These are phyloP conservation scores for Styela clava DNA, from an alignment of 23 tunicate species.

Conservation along the genomic window DNA sequence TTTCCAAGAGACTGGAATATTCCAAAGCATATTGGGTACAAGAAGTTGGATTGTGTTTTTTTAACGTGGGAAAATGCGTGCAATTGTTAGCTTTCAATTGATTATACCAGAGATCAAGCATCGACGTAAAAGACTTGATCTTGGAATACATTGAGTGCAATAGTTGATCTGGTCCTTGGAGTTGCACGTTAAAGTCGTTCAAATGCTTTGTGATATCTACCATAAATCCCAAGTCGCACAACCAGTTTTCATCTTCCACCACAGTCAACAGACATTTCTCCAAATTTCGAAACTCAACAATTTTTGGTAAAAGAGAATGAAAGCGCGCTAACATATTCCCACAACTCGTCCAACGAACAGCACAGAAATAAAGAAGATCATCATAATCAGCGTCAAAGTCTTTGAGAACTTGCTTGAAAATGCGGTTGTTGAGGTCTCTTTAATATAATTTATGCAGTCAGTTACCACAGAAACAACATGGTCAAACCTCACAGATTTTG, in stretches of 20 bases:
- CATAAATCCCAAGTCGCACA: conserved; percentile 61
- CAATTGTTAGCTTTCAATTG: conserved; percentile 51
- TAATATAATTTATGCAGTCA: conserved; percentile 58
- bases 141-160: conserved; percentile 51
- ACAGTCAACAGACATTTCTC: conserved; percentile 52
- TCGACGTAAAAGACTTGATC: conserved; percentile 47
- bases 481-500: conserved; percentile 57
- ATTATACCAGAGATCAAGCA: conserved; percentile 47
- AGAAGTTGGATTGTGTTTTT: conserved; percentile 62
- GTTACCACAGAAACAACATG: conserved; percentile 51
- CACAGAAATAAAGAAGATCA: conserved; percentile 44
- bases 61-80: conserved; percentile 63
- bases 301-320: conserved; percentile 37
- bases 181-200: conserved; percentile 34
- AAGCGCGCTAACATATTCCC: conserved; percentile 41
- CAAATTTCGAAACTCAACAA: conserved; percentile 24
- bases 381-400: conserved; percentile 47
- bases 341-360: conserved; percentile 49
- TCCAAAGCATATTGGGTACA: conserved; percentile 58
- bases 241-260: conserved; percentile 44
- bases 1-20: conserved; percentile 42
- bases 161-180: conserved; percentile 59
- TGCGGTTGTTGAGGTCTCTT: conserved; percentile 65
- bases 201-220: conserved; percentile 56
- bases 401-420: conserved; percentile 50